Conservation (phyloP, 2,113 vertebrate genomes). For the Sphaerodactylus townsendi region DNA sequence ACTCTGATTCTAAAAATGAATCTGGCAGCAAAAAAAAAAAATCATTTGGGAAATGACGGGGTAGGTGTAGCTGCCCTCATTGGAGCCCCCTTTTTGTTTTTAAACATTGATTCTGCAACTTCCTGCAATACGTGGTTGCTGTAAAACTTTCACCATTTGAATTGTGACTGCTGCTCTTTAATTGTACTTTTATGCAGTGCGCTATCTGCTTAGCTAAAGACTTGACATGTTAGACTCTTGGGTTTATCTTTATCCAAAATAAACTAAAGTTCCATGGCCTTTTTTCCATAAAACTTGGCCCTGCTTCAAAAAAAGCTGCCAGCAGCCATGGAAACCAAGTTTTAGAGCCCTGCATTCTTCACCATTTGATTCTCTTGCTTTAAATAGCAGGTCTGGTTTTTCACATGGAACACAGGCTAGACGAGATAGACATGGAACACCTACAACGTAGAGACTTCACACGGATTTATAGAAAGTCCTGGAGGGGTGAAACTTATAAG, state of each 20-base stretch:
- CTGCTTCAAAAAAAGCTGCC: background rate
- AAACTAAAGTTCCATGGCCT: background rate
- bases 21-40: no score
- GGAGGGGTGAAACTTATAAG: background rate
- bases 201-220: background rate
- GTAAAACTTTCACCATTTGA: no score
- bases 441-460: background rate
- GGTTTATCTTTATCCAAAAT: background rate
- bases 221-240: background rate
- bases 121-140: no score
- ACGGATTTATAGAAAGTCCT: background rate
- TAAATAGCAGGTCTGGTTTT: background rate
- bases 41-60: no score
- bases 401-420: background rate
- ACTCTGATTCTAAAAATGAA: background rate
- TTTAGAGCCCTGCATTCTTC: background rate
- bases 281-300: background rate
- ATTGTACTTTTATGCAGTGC: background rate
- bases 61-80: no score
- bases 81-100: no score
- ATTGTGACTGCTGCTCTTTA: background rate
- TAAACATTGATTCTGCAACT: no score
- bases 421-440: no score
- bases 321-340: background rate
- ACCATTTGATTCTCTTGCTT: background rate